These are phyloP conservation scores for Steinernema khuongi DNA, from an alignment of 1,140 invertebrate genomes.

Conservation along the genomic window DNA sequence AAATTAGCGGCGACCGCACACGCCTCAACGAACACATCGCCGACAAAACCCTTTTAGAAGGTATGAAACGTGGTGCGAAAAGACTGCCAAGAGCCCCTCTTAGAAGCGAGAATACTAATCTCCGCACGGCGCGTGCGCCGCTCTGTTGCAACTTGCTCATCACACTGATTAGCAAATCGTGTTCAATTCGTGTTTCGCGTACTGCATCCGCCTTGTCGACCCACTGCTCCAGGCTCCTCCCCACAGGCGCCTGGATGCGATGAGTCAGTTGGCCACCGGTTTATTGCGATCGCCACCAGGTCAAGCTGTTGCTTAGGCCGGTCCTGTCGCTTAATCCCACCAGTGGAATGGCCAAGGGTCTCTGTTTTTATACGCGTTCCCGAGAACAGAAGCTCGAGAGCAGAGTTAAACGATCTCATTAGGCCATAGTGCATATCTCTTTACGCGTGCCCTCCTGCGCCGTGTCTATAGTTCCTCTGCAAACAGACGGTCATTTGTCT, in stretches of 20 bases:
- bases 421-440: no score
- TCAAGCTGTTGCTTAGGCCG: neutral
- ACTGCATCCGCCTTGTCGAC: neutral
- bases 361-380: no score
- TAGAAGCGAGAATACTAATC: neutral
- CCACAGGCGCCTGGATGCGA: neutral
- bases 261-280: conserved; percentile 16
- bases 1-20: neutral
- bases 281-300: conserved; percentile 12
- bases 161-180: neutral
- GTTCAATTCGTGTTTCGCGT: neutral
- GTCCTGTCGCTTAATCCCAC: neutral
- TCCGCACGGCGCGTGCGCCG: neutral
- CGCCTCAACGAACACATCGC: neutral
- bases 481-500: no score
- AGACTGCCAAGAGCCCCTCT: conserved; percentile 2
- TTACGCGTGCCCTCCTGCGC: no score
- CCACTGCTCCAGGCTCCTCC: neutral
- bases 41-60: neutral
- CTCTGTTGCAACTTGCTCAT: neutral
- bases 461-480: no score
- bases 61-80: neutral
- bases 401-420: no score
- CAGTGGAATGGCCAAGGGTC: neutral
- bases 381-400: no score